A percentile compares a stretch with the other conserved stretches of the same genome.
Evolutionary conservation across 2,113 vertebrate species (phyloP).

Genomic region (Merops nubicus): DNA sequence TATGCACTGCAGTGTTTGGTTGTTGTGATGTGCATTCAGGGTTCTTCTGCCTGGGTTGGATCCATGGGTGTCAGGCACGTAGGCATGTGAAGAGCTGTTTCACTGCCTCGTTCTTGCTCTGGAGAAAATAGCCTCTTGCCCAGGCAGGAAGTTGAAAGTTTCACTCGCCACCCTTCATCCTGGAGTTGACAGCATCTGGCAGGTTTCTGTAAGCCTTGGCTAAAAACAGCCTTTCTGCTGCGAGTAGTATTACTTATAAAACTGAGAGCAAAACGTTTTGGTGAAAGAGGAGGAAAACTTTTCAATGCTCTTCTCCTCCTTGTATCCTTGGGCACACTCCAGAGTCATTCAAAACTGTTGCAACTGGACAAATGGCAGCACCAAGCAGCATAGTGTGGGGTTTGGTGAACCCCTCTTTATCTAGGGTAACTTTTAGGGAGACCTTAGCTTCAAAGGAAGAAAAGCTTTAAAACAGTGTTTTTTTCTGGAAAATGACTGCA

Average conservation of each 20-base stretch:
- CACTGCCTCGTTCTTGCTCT: not conserved
- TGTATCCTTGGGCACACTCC: not conserved
- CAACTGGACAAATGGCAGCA: not conserved
- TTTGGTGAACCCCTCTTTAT: not conserved
- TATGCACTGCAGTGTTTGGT: not conserved
- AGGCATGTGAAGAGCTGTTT: not conserved
- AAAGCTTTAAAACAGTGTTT: not conserved
- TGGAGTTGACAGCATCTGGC: not conserved
- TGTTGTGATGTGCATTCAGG: rapidly evolving
- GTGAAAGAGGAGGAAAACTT: not conserved
- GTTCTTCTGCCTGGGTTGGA: rapidly evolving
- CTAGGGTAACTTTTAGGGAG: not conserved
- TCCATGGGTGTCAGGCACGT: not conserved
- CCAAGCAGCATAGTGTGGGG: rapidly evolving
- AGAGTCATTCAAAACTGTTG: not conserved
- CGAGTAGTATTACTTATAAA: not conserved
- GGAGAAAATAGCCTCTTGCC: not conserved
- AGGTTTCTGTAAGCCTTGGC: not conserved
- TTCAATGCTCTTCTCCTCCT: not conserved
- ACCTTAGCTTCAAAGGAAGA: not conserved
- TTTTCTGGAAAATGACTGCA: not conserved
- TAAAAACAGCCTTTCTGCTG: not conserved
- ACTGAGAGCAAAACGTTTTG: not conserved
- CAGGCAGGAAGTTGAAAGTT: not conserved
- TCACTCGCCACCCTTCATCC: not conserved